A percentile compares a stretch with the other conserved stretches of the same genome.
Conservation (phyloP, 2,797 vertebrate species). For the Danio albolineatus region DNA sequence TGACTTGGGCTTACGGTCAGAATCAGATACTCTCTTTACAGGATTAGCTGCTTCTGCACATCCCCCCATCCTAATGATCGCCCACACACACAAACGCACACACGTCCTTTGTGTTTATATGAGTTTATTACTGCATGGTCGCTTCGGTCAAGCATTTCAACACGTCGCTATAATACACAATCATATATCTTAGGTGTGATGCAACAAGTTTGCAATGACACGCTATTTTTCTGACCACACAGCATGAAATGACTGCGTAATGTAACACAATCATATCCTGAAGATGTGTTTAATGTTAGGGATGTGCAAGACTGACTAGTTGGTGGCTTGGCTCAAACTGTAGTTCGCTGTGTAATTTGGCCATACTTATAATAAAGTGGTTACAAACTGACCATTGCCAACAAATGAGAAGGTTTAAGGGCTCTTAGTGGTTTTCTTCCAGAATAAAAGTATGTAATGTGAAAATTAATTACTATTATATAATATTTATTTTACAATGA, state of each 20-base stretch:
- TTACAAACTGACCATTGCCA: neutral
- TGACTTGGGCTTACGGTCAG: constrained; percentile 55
- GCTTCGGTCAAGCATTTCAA: constrained; percentile 21
- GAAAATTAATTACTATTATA: no score
- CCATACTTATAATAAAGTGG: neutral
- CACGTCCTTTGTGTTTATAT: constrained; percentile 14
- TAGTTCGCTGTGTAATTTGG: neutral
- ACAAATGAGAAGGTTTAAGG: neutral
- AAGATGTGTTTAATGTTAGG: neutral
- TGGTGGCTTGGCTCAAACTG: neutral
- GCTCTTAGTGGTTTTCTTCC: neutral
- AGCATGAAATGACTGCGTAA: neutral
- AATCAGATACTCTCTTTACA: constrained; percentile 63
- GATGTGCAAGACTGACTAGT: neutral
- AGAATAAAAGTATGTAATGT: neutral
- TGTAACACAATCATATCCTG: neutral
- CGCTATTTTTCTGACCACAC: neutral
- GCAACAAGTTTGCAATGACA: constrained; percentile 9
- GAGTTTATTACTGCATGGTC: constrained; percentile 41
- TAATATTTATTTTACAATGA: no score
- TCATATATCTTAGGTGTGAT: constrained; percentile 8
- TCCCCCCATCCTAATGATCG: constrained; percentile 30
- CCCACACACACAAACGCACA: constrained; percentile 25
- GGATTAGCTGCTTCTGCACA: constrained; percentile 59
- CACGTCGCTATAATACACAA: neutral